phyloP scores from a whole-genome alignment of 2,888 invertebrate genomes.

The Sinopyrophorus schimmeli region DNA sequence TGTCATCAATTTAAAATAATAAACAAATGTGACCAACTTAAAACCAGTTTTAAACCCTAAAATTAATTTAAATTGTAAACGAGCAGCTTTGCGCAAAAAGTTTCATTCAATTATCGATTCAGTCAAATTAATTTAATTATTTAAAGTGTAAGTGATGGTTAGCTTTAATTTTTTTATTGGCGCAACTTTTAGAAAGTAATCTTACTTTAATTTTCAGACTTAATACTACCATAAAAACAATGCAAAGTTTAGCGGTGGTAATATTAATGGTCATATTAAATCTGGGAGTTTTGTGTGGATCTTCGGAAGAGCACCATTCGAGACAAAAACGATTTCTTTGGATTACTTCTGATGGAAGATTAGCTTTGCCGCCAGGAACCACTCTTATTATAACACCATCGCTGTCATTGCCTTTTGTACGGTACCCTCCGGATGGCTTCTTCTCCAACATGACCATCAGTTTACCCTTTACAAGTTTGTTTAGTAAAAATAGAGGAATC shows the following conservation, averaged over 20 bases:
- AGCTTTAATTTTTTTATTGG: no score
- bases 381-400: conserved; percentile 79
- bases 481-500: conserved; percentile 36
- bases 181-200: no score
- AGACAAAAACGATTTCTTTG: conserved; percentile 81
- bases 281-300: conserved; percentile 10
- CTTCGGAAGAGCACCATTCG: conserved; percentile 60
- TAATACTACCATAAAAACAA: conserved; percentile 11
- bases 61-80: no score
- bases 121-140: no score
- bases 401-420: conserved; percentile 77
- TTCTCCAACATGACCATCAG: conserved; percentile 82
- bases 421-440: conserved; percentile 85
- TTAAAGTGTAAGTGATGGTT: no score
- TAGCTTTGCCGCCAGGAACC: conserved; percentile 84
- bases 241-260: conserved; percentile 13
- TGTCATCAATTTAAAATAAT: no score
- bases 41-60: no score
- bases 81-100: no score
- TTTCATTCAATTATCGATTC: no score
- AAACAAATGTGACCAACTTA: no score
- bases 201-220: conserved; percentile 10
- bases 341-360: conserved; percentile 82
- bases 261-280: conserved; percentile 18
- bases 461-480: conserved; percentile 82